These are phyloP conservation scores for Megamerina dolium DNA, from an alignment of 2,888 invertebrate species.

Conservation along the genomic window DNA sequence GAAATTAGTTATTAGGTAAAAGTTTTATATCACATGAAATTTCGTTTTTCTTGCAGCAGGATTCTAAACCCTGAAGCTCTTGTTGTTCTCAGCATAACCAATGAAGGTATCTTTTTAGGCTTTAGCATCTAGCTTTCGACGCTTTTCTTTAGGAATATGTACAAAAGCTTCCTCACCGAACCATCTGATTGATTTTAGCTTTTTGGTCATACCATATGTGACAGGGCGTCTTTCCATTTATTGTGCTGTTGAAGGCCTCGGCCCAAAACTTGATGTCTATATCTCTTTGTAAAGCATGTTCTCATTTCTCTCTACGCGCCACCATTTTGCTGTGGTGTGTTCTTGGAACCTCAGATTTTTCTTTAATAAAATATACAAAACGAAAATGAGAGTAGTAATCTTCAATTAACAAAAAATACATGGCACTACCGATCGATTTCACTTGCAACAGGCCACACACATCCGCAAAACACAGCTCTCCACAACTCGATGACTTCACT, in stretches of 20 bases:
- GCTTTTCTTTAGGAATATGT: slow-evolving; percentile 13
- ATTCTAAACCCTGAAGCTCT: slow-evolving; percentile 15
- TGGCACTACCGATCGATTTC: slow-evolving; percentile 18
- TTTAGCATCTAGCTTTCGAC: slow-evolving; percentile 14
- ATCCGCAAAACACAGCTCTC: slow-evolving; percentile 16
- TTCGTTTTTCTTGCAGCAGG: slow-evolving; percentile 11
- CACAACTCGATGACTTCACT: slow-evolving; percentile 10
- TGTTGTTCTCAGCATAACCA: slow-evolving; percentile 14
- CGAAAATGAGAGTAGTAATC: slow-evolving; percentile 17
- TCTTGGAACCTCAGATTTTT: slow-evolving; percentile 1
- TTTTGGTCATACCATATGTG: slow-evolving; percentile 23
- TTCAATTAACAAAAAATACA: slow-evolving; percentile 19
- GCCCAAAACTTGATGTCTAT: slow-evolving; percentile 33
- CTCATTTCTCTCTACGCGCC: not conserved
- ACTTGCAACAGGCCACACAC: slow-evolving; percentile 19
- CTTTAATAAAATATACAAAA: slow-evolving; percentile 6
- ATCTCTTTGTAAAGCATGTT: no score
- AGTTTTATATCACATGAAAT: slow-evolving; percentile 15
- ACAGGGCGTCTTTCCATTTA: slow-evolving; percentile 23
- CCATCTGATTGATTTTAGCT: slow-evolving; percentile 6
- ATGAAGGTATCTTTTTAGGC: slow-evolving; percentile 15
- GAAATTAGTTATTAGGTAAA: slow-evolving; percentile 5
- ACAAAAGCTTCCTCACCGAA: slow-evolving; percentile 12
- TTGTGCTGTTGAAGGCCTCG: slow-evolving; percentile 34
- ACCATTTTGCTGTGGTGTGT: not conserved